phyloP scores from a whole-genome alignment of 2,888 invertebrate species.

The Morpho helenor region DNA sequence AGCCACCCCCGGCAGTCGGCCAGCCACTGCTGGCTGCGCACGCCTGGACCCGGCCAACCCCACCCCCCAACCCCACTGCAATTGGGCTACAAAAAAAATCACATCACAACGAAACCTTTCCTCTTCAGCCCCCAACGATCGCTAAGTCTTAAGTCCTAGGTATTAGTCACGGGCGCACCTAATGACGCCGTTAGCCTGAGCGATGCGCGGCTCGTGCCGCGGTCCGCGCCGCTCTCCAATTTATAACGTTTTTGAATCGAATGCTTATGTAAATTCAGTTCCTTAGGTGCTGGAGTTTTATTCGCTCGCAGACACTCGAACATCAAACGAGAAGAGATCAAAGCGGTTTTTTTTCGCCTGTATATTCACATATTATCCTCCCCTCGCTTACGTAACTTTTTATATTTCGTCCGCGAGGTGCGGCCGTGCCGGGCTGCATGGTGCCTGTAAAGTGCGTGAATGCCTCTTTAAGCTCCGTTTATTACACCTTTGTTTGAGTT shows the following conservation, averaged over 20 bases:
- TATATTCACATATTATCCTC: slow-evolving; percentile 55
- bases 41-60: slow-evolving; percentile 66
- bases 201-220: slow-evolving; percentile 45
- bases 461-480: slow-evolving; percentile 9
- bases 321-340: slow-evolving; percentile 58
- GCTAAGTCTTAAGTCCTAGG: slow-evolving; percentile 54
- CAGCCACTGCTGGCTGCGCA: slow-evolving; percentile 69
- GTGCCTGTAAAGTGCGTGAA: slow-evolving; percentile 1
- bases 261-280: slow-evolving; percentile 51
- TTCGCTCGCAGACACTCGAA: slow-evolving; percentile 44
- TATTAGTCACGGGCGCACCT: slow-evolving; percentile 54
- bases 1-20: slow-evolving; percentile 44
- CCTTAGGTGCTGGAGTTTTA: slow-evolving; percentile 40
- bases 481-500: slow-evolving; percentile 11
- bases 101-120: slow-evolving; percentile 62
- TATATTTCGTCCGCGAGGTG: slow-evolving; percentile 40
- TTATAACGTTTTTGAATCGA: slow-evolving; percentile 50
- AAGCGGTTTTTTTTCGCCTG: slow-evolving; percentile 46
- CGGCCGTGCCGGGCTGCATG: slow-evolving; percentile 27
- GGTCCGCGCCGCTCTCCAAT: slow-evolving; percentile 42
- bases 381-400: slow-evolving; percentile 46
- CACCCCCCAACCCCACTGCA: slow-evolving; percentile 47
- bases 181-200: slow-evolving; percentile 57
- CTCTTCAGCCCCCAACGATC: slow-evolving; percentile 65
- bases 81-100: slow-evolving; percentile 65